Conservation (phyloP, 2,113 vertebrate species). For the Cynocephalus volans region DNA sequence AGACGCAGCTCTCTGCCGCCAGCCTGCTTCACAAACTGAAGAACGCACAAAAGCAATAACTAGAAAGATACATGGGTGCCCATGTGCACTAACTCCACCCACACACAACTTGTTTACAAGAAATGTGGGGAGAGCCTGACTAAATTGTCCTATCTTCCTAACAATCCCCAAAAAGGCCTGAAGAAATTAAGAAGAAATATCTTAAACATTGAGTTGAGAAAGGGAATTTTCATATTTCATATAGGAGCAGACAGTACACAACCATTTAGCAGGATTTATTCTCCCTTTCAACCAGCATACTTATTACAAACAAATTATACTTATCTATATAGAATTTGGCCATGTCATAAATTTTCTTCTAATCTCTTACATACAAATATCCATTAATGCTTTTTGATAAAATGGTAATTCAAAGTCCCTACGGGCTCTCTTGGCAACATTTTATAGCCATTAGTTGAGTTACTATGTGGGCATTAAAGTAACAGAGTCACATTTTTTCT, state of each 20-base stretch:
- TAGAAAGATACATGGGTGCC: too few relatives aligned
- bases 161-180: not conserved
- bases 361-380: conserved; percentile 10
- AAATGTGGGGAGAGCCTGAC: too few relatives aligned
- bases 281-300: not conserved
- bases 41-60: too few relatives aligned
- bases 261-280: not conserved
- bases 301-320: not conserved
- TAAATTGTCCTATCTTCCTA: too few relatives aligned
- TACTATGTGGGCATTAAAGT: not conserved
- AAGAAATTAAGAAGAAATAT: not conserved
- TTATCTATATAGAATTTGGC: conserved; percentile 12
- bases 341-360: conserved; percentile 3
- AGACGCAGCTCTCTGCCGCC: too few relatives aligned
- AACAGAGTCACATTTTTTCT: conserved; percentile 26
- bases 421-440: not conserved
- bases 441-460: not conserved
- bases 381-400: conserved; percentile 25
- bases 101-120: too few relatives aligned
- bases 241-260: not conserved
- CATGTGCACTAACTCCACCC: too few relatives aligned
- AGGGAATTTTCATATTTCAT: not conserved
- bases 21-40: too few relatives aligned
- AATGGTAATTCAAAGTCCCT: conserved; percentile 22
- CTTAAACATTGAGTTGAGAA: not conserved